Evolutionary conservation across 2,888 invertebrate genomes (phyloP), one percentile per base, ranked within the genome.

Genomic region (Standfussiana lucernea): DNA sequence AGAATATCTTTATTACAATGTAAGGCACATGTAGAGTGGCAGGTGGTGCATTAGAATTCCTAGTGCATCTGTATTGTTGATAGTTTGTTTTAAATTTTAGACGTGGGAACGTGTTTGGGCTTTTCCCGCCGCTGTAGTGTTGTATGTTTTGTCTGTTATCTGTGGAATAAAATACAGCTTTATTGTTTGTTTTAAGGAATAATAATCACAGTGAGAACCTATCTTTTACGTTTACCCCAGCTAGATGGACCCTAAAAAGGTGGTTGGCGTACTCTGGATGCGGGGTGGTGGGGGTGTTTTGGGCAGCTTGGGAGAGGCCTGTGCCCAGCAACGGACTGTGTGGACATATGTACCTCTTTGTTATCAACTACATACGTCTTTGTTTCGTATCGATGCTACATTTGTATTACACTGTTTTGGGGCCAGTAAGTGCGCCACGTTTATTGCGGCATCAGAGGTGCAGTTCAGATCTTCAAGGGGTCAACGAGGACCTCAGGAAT

Each of bases 1-100:
- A 72, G 68, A 78, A 74, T 53, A 84, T 77, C 28, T 76, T 85
- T 68, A 81, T 81, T 66, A 56, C 32, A 53, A 45, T 67, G 50
- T 72, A 53, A 59, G 37, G 50, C 67, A 76, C 70, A 84, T 72
- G 77, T 42, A 40, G 40, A 71, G 77, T 80, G 76, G 69, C 76
- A 64, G 40, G 24, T 75, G 73, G 8, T 42, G 71, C 53, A 75
- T 85, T 75, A 70, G 4, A 13, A 82, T 83, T 81, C 77, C 32
- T 28, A 50, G 67, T 47, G 77, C 82, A 76, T 85, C 28, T 62
- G 45, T 45, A 66, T 28, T 64, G 80, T 75, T 80, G 66, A 62
- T 73, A 64, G 59, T 75, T 32, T 61, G 45, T 32, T 85, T 81
- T 56, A 45, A 73, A 61, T 80, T 72, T 73, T 65, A 69, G 32